Conservation (phyloP, 2,113 vertebrate species). For the Sorex araneus region DNA sequence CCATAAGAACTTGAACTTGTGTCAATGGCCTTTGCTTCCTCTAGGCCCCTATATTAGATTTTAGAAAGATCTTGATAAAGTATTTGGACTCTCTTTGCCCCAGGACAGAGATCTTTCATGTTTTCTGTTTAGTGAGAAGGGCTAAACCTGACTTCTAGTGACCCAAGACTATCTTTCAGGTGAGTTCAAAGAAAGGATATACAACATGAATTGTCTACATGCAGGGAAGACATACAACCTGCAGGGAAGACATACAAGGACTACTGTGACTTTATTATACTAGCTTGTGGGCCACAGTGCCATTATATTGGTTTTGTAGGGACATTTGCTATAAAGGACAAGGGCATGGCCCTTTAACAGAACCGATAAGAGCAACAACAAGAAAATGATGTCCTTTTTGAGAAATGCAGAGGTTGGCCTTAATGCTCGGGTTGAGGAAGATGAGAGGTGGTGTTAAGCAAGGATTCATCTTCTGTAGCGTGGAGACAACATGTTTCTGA, state of each 20-base stretch:
- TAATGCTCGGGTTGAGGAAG: not conserved
- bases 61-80: not conserved
- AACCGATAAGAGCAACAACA: not conserved
- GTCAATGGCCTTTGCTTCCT: not conserved
- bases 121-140: not conserved
- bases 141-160: not conserved
- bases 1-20: not conserved
- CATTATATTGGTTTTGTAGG: not conserved
- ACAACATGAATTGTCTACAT: not conserved
- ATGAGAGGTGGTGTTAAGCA: not conserved
- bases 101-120: not conserved
- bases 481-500: constrained; percentile 30
- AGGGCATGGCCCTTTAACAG: not conserved
- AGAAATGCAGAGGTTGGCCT: not conserved
- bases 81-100: not conserved
- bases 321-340: not conserved
- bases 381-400: not conserved
- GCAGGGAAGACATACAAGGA: not conserved
- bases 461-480: not conserved
- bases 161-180: not conserved
- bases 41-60: rapidly evolving
- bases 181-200: not conserved
- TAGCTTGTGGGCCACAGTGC: not conserved
- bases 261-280: not conserved
- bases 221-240: not conserved